Evolutionary conservation across 2,113 vertebrate species (phyloP), one percentile per base, ranked within the genome.

Genomic region (Amphiprion percula): DNA sequence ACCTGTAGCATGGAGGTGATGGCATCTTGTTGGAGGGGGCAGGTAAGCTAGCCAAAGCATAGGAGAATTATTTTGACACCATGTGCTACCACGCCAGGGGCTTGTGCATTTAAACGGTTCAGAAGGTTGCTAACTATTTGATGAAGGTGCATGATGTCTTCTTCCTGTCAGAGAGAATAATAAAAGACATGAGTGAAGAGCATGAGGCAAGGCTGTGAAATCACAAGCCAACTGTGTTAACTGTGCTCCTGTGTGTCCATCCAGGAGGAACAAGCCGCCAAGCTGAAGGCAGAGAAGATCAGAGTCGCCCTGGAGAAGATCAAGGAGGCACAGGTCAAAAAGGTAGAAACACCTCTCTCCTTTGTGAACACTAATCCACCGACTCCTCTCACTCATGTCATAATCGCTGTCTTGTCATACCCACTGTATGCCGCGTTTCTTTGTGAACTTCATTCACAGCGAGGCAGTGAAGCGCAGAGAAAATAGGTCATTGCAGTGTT

Each of bases 291-390:
- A 49, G 98, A 99, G 94, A 99, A 98, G 94, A 99, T 99, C 75
- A 94, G 97, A 82, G 96, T 99, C 68, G 98, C 98, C 0, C 92
- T 99, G 90, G 98, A 99, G 90, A 99, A 99, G 93, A 99, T 99
- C 94, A 99, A 99, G 93, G 98, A 99, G 91, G 98, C 98, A 16
- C 98, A 99, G 93, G 97, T 99, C 63, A 99, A 99, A 95, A 99
- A 99, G 96, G 98, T 99, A 89, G 39, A 62, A 49, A 23, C 53
- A 52, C 65, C 21, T 66, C 19, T 63, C 30, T 26, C 17, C 5
- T 50, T 58, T 50, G 4, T 30, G 14, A 14, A 4, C 23, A 23
- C 49, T 41, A 59, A 24, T 46, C 56, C 6, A 19, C 46, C 28
- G 4, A 52, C 62, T 68, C 49, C 3, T 16, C 74, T 11, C 28